Evolutionary conservation across 2,113 vertebrate genomes (phyloP), one percentile per base, ranked within the genome.

Genomic region (Ceratotherium simum): DNA sequence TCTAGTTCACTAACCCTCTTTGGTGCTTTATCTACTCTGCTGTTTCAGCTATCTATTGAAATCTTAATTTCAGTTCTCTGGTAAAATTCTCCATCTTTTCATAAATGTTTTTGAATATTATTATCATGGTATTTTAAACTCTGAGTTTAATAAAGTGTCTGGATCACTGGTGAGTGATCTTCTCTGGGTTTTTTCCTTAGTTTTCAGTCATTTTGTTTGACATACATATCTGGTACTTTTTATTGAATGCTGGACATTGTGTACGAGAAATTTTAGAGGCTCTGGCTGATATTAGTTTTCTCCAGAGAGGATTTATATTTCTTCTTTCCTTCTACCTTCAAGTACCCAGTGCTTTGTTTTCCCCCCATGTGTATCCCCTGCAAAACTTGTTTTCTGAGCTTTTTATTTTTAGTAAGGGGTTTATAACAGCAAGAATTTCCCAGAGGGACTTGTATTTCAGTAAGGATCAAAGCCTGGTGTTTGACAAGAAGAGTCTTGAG

Each of bases 181-280:
- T 51, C 11, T 85, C 48, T 69, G 21, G n/a, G 17, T 76, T 42
- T 39, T 36, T 76, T 54, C 33, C 5, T 65, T 58, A 29, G 72
- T 64, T 95, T 96, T 54, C 48, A 75, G 86, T 88, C 78, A 46
- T 95, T 96, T 91, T 88, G 56, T 83, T 91, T 90, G 87, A 67
- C 60, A 65, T 65, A 58, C 16, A 4, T 86, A 42, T 56, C 81
- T 90, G 65, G 72, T 76, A n/a, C 62, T 42, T 94, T 96, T 85
- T 75, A 21, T 13, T 79, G 48, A 72, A 93, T 81, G 20, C 39
- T 94, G 58, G 51, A 31, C 21, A 58, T n/a, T 51, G 1, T 51
- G 7, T 81, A 56, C 64, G 75, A 92, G 84, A 91, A 88, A 31
- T 18, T 9, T 91, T 51, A 64, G 86, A 82, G 33, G n/a, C 29